Conservation (phyloP, 2,888 invertebrate genomes). For the Cephus pulcher region DNA sequence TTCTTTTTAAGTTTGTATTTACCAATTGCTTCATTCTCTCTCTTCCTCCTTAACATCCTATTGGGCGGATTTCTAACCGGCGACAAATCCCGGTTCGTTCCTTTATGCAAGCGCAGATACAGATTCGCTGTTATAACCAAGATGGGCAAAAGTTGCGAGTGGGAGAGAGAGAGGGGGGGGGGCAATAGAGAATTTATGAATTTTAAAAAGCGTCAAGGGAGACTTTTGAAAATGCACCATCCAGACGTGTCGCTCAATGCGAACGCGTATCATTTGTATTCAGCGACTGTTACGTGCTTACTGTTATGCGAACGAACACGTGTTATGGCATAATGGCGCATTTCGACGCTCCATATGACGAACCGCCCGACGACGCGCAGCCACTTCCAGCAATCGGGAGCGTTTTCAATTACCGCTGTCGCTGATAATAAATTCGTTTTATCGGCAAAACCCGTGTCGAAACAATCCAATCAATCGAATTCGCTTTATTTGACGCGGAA, state of each 20-base stretch:
- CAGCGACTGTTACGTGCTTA: constrained; percentile 3
- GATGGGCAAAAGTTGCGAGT: not conserved
- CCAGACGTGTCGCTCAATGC: not conserved
- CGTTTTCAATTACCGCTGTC: not conserved
- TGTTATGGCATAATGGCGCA: not conserved
- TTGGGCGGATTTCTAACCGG: not conserved
- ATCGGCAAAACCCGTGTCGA: not conserved
- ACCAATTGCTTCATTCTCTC: not conserved
- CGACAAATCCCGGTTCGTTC: not conserved
- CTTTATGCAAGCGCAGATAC: not conserved
- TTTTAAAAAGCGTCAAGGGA: not conserved
- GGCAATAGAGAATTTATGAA: not conserved
- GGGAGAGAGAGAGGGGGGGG: too few relatives aligned
- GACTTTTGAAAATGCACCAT: not conserved
- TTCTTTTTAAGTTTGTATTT: not conserved
- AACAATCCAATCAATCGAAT: not conserved
- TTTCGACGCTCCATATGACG: not conserved
- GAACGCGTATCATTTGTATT: not conserved
- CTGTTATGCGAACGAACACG: constrained; percentile 4
- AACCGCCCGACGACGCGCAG: not conserved
- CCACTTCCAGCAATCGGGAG: not conserved
- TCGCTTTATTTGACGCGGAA: not conserved
- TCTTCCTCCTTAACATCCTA: not conserved
- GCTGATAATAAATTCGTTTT: not conserved
- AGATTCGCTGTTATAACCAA: not conserved